These are phyloP conservation scores for Pluvialis apricaria DNA, from an alignment of 2,113 vertebrate genomes.

Conservation along the genomic window DNA sequence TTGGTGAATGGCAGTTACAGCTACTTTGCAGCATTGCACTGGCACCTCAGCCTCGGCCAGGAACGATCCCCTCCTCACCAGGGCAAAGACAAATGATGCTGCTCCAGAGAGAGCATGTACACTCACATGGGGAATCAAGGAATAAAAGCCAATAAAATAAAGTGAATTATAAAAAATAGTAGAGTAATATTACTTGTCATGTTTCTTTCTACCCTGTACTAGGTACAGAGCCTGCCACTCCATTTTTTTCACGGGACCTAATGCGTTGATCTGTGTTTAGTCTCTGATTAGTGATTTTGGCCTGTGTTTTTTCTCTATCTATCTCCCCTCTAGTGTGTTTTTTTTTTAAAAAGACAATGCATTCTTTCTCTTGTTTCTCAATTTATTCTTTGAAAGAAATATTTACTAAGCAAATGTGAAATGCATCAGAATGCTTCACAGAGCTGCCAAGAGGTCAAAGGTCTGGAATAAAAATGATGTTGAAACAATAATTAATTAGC, in stretches of 20 bases:
- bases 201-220: background rate
- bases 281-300: background rate
- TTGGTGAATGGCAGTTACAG: background rate
- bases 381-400: constrained; percentile 44
- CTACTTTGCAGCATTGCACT: background rate
- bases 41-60: background rate
- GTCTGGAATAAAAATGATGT: constrained; percentile 50
- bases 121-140: background rate
- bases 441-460: constrained; percentile 57
- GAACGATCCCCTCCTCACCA: background rate
- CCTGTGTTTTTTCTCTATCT: background rate
- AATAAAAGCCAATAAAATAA: background rate
- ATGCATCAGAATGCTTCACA: constrained; percentile 40
- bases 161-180: background rate
- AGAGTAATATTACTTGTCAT: background rate
- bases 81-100: background rate
- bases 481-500: constrained; percentile 72
- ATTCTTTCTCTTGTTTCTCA: constrained; percentile 2
- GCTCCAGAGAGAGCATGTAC: background rate
- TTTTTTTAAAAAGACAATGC: background rate
- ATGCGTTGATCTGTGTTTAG: background rate
- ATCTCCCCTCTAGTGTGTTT: background rate
- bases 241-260: background rate
- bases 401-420: constrained; percentile 52
- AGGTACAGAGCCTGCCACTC: background rate